Percentiles rank a stretch among this genome's conserved stretches.
phyloP scores from a whole-genome alignment of 2,888 invertebrate species.

The Eilema sororculum region DNA sequence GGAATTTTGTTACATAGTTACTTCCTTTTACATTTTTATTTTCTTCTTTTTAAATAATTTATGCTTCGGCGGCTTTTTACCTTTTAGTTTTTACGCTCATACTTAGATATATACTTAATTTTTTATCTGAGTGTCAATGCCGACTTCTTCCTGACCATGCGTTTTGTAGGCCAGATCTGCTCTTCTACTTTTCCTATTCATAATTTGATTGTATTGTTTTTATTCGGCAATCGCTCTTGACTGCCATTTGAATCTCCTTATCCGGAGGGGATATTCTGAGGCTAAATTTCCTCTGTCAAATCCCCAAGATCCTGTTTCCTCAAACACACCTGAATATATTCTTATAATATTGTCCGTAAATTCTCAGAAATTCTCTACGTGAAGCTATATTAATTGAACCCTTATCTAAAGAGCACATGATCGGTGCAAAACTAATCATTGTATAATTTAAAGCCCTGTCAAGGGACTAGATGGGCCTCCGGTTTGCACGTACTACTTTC shows the following conservation, averaged over 20 bases:
- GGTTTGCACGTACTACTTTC: slow-evolving; percentile 61
- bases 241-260: neutral
- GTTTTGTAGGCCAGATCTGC: neutral
- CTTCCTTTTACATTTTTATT: slow-evolving; percentile 18
- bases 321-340: neutral
- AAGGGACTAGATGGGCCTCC: slow-evolving; percentile 55
- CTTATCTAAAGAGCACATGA: slow-evolving; percentile 11
- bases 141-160: no score
- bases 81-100: no score
- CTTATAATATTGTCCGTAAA: neutral
- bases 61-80: no score
- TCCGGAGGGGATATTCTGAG: neutral
- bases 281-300: neutral
- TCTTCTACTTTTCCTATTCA: neutral
- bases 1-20: slow-evolving; percentile 10
- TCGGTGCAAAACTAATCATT: slow-evolving; percentile 58
- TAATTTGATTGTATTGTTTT: neutral
- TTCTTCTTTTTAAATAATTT: neutral
- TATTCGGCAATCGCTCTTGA: neutral
- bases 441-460: slow-evolving; percentile 59
- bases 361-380: neutral
- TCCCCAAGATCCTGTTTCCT: no score
- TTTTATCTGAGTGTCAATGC: neutral
- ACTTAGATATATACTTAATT: neutral
- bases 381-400: neutral